Evolutionary conservation across 2,888 invertebrate species (phyloP), one percentile per base, ranked within the genome.

Genomic region (Campopleginae sp.): DNA sequence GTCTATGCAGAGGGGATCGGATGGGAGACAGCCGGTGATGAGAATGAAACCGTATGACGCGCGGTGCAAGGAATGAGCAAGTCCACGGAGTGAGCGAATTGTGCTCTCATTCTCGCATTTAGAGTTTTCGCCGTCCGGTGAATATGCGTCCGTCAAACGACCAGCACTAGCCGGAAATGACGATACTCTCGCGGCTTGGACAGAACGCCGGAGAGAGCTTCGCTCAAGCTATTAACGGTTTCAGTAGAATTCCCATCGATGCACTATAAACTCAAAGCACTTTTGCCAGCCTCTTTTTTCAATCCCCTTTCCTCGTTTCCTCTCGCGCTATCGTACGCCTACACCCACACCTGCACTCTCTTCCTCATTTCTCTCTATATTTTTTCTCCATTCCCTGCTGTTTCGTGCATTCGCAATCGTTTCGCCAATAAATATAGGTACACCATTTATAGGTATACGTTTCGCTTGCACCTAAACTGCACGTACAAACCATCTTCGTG

Each of bases 221-320:
- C 46, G 70, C 42, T 65, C 19, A 19, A 78, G 71, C 76, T 85
- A 85, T 85, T 85, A 79, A 80, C 82, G 82, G 82, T 85, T 75
- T 80, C 82, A 76, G 78, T 82, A 44, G 85, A 85, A 85, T 71
- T 79, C 82, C 80, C 75, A 82, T 82, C 58, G 82, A 48, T 65
- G 74, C 63, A 17, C 78, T 75, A 85, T 82, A 81, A 85, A 82
- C 81, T 74, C 81, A 70, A 74, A 82, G 44, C 78, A 68, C 81
- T 81, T 46, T 74, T 66, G 48, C 58, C 77, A 66, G 46, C 58
- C 81, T 42, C 23, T 74, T 65, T 65, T 38, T 42, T 2, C 58
- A 33, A 38, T n/a, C 46, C 38, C 23, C 58, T 23, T 70, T 46
- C 23, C 23, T 58, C 74, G 38, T 74, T 74, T 23, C n/a, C 75